A percentile compares a stretch with the other conserved stretches of the same genome.
phyloP scores from a whole-genome alignment of 1,140 invertebrate species.

The Bombyx mori region DNA sequence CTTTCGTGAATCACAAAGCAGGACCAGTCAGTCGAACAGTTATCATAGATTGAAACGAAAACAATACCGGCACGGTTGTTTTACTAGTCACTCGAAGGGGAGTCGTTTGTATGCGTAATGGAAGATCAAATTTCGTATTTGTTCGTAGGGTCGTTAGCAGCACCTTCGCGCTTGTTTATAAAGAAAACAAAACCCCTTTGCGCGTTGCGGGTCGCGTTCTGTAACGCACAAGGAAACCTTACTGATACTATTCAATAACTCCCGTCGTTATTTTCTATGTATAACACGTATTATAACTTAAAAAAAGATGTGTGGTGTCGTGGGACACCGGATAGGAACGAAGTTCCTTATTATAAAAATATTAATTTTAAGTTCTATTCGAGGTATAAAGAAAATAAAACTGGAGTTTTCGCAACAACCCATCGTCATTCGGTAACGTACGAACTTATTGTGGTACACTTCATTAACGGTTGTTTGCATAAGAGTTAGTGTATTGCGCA shows the following conservation, averaged over 20 bases:
- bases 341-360: too few relatives aligned
- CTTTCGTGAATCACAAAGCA: too few relatives aligned
- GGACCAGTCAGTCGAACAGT: slow-evolving; percentile 13
- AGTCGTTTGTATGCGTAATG: slow-evolving; percentile 67
- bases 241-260: slow-evolving; percentile 11
- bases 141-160: slow-evolving; percentile 65
- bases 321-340: too few relatives aligned
- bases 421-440: too few relatives aligned
- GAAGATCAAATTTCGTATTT: slow-evolving; percentile 70
- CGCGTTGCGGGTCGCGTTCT: slow-evolving; percentile 24
- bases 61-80: neutral
- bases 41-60: neutral
- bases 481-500: too few relatives aligned
- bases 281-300: too few relatives aligned
- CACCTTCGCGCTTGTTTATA: slow-evolving; percentile 65
- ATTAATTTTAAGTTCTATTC: too few relatives aligned
- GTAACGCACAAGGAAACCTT: slow-evolving; percentile 28
- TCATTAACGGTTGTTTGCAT: too few relatives aligned
- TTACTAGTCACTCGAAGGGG: slow-evolving; percentile 24
- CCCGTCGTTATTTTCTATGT: neutral
- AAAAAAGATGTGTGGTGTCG: too few relatives aligned
- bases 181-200: slow-evolving; percentile 65
- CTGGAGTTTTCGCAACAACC: too few relatives aligned
- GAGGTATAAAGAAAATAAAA: too few relatives aligned
- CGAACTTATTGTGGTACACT: too few relatives aligned